Percentiles rank a stretch among this genome's conserved stretches.
phyloP scores from a whole-genome alignment of 1,140 invertebrate species.

The Ylistrum balloti region DNA sequence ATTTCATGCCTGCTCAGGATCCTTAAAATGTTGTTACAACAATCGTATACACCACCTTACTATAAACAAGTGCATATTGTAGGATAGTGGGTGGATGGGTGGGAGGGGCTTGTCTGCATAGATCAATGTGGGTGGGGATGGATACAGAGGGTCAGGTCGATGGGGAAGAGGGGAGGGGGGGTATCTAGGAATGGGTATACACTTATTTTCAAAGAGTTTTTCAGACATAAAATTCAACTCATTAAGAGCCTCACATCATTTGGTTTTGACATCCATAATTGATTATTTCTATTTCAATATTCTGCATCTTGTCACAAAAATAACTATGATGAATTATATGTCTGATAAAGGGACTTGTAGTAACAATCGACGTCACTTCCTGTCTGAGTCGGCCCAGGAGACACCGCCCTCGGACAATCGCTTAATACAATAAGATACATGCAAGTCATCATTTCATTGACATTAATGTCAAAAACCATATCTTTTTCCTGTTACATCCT shows the following conservation, averaged over 20 bases:
- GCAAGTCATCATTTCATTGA: slow-evolving; percentile 34
- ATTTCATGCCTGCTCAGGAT: not conserved
- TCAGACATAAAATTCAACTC: no score
- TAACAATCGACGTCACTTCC: not conserved
- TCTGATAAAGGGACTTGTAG: not conserved
- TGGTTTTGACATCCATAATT: no score
- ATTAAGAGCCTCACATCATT: no score
- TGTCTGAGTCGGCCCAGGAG: not conserved
- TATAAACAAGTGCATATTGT: no score
- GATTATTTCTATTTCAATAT: no score
- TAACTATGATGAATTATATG: not conserved
- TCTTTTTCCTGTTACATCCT: not conserved
- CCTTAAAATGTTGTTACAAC: not conserved
- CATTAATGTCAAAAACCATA: not conserved
- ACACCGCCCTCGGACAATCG: not conserved
- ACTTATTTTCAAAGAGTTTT: no score
- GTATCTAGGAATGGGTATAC: no score
- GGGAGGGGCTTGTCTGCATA: no score
- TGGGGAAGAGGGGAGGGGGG: no score
- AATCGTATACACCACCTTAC: not conserved
- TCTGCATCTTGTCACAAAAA: not conserved
- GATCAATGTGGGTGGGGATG: no score
- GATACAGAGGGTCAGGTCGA: no score
- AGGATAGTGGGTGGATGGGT: no score
- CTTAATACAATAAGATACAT: not conserved